phyloP scores from a whole-genome alignment of 2,113 vertebrate genomes.

The Brachyistius frenatus region DNA sequence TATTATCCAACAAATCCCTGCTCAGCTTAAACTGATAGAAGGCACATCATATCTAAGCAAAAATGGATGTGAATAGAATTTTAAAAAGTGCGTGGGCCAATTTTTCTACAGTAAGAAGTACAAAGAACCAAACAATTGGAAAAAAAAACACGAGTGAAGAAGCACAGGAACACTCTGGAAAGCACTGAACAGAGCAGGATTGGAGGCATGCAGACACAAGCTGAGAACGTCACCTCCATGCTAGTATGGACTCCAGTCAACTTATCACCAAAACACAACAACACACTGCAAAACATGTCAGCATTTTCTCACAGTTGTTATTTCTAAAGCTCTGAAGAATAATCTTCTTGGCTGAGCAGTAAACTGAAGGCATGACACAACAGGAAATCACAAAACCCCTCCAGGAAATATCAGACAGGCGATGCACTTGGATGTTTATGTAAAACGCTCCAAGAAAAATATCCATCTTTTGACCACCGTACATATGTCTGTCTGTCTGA shows the following conservation, averaged over 20 bases:
- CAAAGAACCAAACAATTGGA: constrained; percentile 3
- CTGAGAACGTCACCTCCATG: constrained; percentile 9
- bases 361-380: background rate
- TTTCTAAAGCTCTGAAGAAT: constrained; percentile 23
- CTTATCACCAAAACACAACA: background rate
- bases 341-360: background rate
- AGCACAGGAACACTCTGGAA: constrained; percentile 13
- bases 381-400: constrained; percentile 7
- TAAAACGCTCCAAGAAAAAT: constrained; percentile 18
- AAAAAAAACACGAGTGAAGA: constrained; percentile 18
- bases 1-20: background rate
- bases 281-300: constrained; percentile 23
- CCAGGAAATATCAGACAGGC: constrained; percentile 4
- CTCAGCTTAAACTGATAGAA: background rate
- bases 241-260: constrained; percentile 7
- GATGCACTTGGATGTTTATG: constrained; percentile 6
- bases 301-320: constrained; percentile 17
- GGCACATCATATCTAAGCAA: background rate
- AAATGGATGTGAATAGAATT: background rate
- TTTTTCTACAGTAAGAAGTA: background rate
- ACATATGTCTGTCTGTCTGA: background rate
- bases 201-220: background rate
- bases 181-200: background rate
- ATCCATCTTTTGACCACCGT: constrained; percentile 3
- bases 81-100: background rate